Conservation (phyloP, 2,797 vertebrate genomes). For the Melopsittacus undulatus region DNA sequence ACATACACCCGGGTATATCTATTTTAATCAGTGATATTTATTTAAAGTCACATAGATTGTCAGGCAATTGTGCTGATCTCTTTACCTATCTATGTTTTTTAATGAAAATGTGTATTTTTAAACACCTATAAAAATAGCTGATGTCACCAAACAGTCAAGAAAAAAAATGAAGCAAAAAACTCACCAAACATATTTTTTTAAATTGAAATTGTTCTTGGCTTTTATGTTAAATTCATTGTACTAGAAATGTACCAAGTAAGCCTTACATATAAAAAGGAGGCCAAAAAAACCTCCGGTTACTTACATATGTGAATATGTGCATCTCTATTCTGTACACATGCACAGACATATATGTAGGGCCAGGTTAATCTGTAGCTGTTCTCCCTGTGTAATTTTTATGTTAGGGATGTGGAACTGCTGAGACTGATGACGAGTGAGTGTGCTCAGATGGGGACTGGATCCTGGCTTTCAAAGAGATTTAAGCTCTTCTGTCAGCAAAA, state of each 20-base stretch:
- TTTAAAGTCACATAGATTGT: not conserved
- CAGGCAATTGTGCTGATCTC: not conserved
- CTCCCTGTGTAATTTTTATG: not conserved
- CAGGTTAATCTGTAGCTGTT: not conserved
- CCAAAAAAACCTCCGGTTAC: not conserved
- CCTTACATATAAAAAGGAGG: not conserved
- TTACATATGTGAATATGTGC: not conserved
- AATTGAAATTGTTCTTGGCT: not conserved
- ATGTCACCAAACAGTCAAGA: not conserved
- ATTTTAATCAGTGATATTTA: not conserved
- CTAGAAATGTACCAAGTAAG: not conserved
- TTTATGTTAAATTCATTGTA: not conserved
- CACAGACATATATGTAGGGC: fast-evolving
- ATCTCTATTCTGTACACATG: not conserved
- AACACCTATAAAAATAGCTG: not conserved
- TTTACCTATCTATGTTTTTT: not conserved
- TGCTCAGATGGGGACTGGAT: not conserved
- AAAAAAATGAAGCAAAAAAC: not conserved
- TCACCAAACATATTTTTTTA: too few relatives aligned
- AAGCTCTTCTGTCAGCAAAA: not conserved
- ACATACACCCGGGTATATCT: not conserved
- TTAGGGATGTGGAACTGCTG: not conserved
- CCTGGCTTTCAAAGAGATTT: not conserved
- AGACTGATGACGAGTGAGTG: not conserved
- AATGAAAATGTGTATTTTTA: not conserved